Percentiles rank a stretch among this genome's conserved stretches.
Conservation (phyloP, 2,113 vertebrate genomes). For the Sylvia atricapilla region DNA sequence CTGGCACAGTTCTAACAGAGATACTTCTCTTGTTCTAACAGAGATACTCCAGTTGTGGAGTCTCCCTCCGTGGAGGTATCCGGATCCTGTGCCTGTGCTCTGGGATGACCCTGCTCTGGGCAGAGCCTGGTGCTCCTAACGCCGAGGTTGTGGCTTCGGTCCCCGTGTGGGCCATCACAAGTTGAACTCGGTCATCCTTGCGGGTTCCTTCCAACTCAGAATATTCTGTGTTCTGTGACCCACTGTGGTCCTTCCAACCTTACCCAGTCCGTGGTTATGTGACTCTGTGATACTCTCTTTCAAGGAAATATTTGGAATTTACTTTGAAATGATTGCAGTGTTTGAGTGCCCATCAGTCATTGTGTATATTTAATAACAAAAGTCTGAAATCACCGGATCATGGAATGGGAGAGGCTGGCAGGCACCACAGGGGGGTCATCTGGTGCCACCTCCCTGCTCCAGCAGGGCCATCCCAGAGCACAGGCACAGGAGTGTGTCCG, state of each 20-base stretch:
- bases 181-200: background rate
- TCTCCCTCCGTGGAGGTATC: background rate
- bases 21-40: background rate
- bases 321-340: rapidly evolving
- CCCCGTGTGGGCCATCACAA: too few relatives aligned
- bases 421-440: background rate
- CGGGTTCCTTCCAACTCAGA: background rate
- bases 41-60: background rate
- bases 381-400: background rate
- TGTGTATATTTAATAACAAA: background rate
- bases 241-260: background rate
- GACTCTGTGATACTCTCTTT: background rate
- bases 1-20: background rate
- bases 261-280: background rate
- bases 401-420: background rate
- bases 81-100: background rate
- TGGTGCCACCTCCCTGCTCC: background rate
- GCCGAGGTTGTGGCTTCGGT: background rate
- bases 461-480: background rate
- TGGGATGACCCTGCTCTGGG: background rate
- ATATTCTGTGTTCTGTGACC: background rate
- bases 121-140: background rate
- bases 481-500: background rate
- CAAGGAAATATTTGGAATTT: background rate
- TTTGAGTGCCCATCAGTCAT: background rate